Percentiles rank a stretch among this genome's conserved stretches.
Evolutionary conservation across 1,140 invertebrate genomes (phyloP).

Genomic region (Parasteatoda tepidariorum): DNA sequence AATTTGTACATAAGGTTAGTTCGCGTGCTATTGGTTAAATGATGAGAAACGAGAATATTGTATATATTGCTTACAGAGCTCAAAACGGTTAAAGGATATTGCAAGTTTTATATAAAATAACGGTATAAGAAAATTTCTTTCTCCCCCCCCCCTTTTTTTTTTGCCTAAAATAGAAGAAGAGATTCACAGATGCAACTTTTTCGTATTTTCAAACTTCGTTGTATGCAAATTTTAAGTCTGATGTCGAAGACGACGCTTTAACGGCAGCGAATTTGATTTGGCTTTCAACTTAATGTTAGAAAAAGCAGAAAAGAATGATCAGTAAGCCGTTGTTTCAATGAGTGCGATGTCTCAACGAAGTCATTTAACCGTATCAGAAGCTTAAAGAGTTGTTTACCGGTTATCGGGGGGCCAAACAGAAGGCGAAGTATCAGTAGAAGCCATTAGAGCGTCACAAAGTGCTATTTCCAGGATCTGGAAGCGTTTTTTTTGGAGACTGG

Average conservation of each 20-base stretch:
- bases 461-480: neutral
- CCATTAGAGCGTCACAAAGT: neutral
- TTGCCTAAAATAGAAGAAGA: no score
- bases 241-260: neutral
- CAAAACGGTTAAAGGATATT: neutral
- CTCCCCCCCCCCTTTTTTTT: no score
- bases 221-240: neutral
- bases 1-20: no score
- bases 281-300: no score
- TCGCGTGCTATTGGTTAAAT: no score
- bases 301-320: neutral
- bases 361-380: neutral
- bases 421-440: neutral
- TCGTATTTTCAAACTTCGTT: neutral
- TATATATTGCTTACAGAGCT: no score
- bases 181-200: neutral
- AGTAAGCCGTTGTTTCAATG: neutral
- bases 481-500: neutral
- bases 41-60: no score
- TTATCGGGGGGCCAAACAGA: neutral
- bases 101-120: no score
- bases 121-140: no score
- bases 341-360: neutral
- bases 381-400: neutral
- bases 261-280: neutral